phyloP scores from a whole-genome alignment of 2,113 vertebrate species.

The Channa maculata region DNA sequence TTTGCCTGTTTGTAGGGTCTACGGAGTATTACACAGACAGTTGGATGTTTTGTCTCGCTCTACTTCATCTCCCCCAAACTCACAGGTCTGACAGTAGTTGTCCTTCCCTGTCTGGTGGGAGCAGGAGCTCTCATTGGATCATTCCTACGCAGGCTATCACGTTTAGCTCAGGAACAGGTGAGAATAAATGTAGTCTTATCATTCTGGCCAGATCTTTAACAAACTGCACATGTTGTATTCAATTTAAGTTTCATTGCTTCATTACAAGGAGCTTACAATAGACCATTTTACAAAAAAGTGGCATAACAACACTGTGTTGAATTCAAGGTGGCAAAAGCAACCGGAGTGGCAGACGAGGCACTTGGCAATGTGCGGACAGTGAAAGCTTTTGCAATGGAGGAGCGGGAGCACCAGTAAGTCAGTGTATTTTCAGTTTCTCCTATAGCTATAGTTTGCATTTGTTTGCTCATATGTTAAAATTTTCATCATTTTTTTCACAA shows the following conservation, averaged over 20 bases:
- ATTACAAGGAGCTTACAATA: neutral
- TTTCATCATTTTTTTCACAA: slow-evolving; percentile 52
- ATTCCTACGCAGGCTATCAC: slow-evolving; percentile 89
- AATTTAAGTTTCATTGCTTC: neutral
- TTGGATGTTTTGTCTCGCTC: slow-evolving; percentile 91
- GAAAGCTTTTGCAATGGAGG: slow-evolving; percentile 95
- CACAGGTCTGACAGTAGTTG: slow-evolving; percentile 87
- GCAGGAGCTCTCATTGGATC: slow-evolving; percentile 88
- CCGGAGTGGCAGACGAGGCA: slow-evolving; percentile 90
- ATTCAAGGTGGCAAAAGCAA: slow-evolving; percentile 90
- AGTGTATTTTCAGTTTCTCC: neutral
- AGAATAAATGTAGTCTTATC: neutral
- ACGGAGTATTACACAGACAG: slow-evolving; percentile 90
- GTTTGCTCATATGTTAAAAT: neutral
- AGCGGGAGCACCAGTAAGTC: slow-evolving; percentile 82
- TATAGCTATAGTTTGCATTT: neutral
- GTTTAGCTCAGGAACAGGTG: slow-evolving; percentile 94
- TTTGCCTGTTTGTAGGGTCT: slow-evolving; percentile 84
- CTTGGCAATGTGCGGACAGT: slow-evolving; percentile 93
- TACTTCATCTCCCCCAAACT: slow-evolving; percentile 93
- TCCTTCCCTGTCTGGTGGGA: slow-evolving; percentile 88
- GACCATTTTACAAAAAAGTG: too few species aligned
- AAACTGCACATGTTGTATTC: neutral
- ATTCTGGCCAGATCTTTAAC: too few species aligned
- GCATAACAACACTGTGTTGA: neutral